Conservation (phyloP, 2,113 vertebrate genomes). For the Pachycephala philippinensis region DNA sequence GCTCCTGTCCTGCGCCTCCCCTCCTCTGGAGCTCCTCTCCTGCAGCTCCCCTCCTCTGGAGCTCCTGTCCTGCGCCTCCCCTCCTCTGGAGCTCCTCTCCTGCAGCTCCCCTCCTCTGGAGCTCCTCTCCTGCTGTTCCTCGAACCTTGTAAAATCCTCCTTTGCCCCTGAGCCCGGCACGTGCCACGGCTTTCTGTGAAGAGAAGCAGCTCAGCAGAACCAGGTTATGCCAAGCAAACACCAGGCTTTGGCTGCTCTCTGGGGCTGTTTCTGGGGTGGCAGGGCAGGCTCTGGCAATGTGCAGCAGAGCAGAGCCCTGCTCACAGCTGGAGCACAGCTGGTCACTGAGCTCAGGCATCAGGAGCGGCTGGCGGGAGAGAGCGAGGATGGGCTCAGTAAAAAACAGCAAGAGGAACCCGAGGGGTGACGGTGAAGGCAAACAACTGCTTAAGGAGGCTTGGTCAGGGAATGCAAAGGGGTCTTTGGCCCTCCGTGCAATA, state of each 20-base stretch:
- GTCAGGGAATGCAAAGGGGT: background rate
- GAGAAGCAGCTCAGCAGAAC: background rate
- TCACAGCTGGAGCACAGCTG: constrained; percentile 30
- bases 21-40: too few relatives aligned
- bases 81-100: too few relatives aligned
- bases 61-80: background rate
- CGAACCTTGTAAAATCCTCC: background rate
- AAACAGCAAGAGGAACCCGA: background rate
- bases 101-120: background rate
- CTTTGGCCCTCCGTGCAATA: background rate
- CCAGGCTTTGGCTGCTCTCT: background rate
- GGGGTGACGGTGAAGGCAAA: background rate
- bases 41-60: background rate
- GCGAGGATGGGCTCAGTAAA: fast-evolving
- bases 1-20: background rate
- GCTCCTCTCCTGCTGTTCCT: background rate
- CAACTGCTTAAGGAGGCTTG: background rate
- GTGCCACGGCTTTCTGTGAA: fast-evolving
- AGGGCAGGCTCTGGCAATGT: background rate
- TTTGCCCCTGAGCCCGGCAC: background rate
- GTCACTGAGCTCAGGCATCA: background rate
- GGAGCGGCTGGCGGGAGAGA: background rate
- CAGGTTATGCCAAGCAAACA: background rate
- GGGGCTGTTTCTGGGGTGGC: background rate
- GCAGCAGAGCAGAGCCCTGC: background rate